A percentile compares a stretch with the other conserved stretches of the same genome.
These are phyloP conservation scores for Sebastes cheni DNA, from an alignment of 2,797 vertebrate species.

Conservation along the genomic window DNA sequence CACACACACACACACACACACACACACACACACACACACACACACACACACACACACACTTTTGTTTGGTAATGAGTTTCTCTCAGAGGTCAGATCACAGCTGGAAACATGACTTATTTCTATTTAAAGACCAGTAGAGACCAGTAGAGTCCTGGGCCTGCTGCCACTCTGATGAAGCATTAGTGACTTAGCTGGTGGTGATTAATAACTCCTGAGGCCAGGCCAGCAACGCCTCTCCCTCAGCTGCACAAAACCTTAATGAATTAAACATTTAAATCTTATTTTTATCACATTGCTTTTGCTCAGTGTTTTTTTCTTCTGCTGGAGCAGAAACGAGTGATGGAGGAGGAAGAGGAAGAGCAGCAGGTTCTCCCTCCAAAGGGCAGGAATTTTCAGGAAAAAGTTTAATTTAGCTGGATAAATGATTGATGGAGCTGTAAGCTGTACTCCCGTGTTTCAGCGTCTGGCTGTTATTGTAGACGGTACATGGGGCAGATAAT, in stretches of 20 bases:
- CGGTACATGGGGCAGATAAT: conserved; percentile 76
- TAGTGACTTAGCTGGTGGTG: conserved; percentile 22
- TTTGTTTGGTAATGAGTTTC: conserved; percentile 15
- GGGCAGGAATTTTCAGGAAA: conserved; percentile 37
- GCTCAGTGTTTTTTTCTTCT: conserved; percentile 17
- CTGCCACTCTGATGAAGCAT: conserved; percentile 46
- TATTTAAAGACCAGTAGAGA: not conserved
- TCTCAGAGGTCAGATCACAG: conserved; percentile 15
- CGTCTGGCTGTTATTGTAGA: conserved; percentile 63
- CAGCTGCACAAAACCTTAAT: not conserved
- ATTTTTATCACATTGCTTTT: not conserved
- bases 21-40: not conserved
- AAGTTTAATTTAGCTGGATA: conserved; percentile 69
- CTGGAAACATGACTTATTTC: not conserved
- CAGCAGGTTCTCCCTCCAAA: conserved; percentile 2
- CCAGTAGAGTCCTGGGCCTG: conserved; percentile 21
- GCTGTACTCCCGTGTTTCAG: conserved; percentile 40
- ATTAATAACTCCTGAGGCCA: conserved; percentile 17
- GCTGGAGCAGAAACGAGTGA: not conserved
- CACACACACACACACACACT: not conserved
- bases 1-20: not conserved
- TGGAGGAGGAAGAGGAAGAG: not conserved
- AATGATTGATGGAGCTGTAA: conserved; percentile 79
- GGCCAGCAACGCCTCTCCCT: not conserved
- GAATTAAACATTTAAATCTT: not conserved